Base-by-base conservation (phyloP, 2,113 vertebrate species). In the Acrocephalus kingi region DNA sequence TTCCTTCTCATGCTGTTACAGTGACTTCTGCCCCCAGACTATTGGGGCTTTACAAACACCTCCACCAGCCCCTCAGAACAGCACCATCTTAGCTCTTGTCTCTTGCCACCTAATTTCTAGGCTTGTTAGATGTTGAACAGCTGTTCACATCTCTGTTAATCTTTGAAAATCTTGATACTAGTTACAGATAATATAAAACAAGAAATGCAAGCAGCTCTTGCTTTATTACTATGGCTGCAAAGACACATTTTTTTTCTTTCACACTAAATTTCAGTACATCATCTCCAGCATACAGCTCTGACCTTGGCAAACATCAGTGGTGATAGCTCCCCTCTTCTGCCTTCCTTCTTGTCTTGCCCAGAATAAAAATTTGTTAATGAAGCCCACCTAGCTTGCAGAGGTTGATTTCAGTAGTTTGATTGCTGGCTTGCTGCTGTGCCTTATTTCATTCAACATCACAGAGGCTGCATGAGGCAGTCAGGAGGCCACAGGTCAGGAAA, bases 401-500 rank as follows among this genome's bases (percentile, higher is more conserved):
- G 79, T 41, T 89, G 58, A 87, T 91, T 89, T 91, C 67, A 79
- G 82, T 6, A 14, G 69, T 61, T 89, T 91, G 89, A 81, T 66
- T 81, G 69, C 91, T 22, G 77, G 71, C 56, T 46, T 87, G 69
- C 77, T 87, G 87, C 89, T 92, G 89, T 90, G 93, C 91, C 66
- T 78, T 46, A 61, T 49, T 92, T 81, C n/a, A 56, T 89, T 89
- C 89, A 78, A 82, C 84, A 84, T 92, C 66, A 33, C 73, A 72
- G 56, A n/a, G 89, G 64, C 84, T 87, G 69, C n/a, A 54, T 21
- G 76, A 84, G 33, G 76, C 64, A 86, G 79, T 48, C 61, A 43
- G 76, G 84, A 82, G 69, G 84, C 66, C 87, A 89, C 69, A 89
- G 94, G 91, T 92, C 89, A 95, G 66, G 28, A 72, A 88, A 63